Evolutionary conservation across 2,888 invertebrate genomes (phyloP), one percentile per base, ranked within the genome.

Genomic region (Volucella inflata): DNA sequence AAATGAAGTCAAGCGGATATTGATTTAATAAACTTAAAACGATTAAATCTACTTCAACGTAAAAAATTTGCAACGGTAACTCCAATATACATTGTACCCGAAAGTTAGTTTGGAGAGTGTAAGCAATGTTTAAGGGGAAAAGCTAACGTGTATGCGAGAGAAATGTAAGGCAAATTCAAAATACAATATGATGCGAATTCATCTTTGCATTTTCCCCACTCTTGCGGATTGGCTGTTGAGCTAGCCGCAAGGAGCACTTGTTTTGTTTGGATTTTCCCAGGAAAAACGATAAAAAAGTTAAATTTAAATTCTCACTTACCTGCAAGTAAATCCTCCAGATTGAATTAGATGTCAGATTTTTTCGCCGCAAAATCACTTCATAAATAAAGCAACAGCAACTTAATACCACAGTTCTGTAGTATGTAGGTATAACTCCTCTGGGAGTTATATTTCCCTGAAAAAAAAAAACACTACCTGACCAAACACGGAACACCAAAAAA

Each of bases 301-400:
- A 12, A 21, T 30, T 30, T 6, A 38, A 21, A 51, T 50, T 36
- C 21, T 14, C 10, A 50, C 81, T 85, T 68, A 85, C 81, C 81
- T 72, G 55, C 62, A 50, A 81, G 51, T 67, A 77, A 68, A 68
- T 71, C 68, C 46, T 85, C 76, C 81, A 85, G 81, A 42, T 81
- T 55, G 70, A 42, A 53, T 68, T 42, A 8, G n/a, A 68, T 53
- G 9, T 60, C 11, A n/a, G 30, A 10, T 74, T 67, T 65, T 40
- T 76, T 67, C 62, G 65, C 55, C 67, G 53, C 50, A 36, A 60
- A 71, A 77, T 85, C 77, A 85, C 85, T 85, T 85, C 76, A 85
- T 85, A 80, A 80, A 85, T 77, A 85, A 81, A 68, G 68, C 60
- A 68, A 79, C 55, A 74, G 71, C 65, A 65, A 65, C 50, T 36